Base-by-base conservation (phyloP, 2,797 vertebrate species). In the Coilia nasus region DNA sequence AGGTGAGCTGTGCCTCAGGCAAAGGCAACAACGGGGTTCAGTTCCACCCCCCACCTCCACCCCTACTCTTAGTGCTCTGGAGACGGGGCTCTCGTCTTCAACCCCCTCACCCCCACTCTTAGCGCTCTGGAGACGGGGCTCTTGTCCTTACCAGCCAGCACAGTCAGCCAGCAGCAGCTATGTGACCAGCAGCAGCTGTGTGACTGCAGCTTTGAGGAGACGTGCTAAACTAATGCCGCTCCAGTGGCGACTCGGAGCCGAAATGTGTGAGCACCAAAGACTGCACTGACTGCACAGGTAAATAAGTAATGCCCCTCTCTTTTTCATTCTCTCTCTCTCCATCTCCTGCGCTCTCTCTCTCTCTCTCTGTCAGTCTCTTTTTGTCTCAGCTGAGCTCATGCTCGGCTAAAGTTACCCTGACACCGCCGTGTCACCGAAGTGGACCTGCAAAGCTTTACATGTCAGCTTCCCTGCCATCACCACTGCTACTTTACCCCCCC, bases 351-450 rank as follows among this genome's bases (percentile, higher is more conserved):
- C 47, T 85, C 59, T 87, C 35, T 67, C 62, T 67, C n/a, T 83
- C 23, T 81, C 82, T 56, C 44, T 86, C 64, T 87, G 25, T 83
- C 23, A 71, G 81, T 54, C 31, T 86, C 78, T 87, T 23, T 31
- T 87, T 86, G 90, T 91, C 92, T 94, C 89, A 87, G 82, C 90
- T 85, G 10, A 80, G 81, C 60, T 81, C 89, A 60, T 84, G 88
- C 85, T 67, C 83, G 46, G 91, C 94, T 95, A 93, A 91, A 60
- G 89, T 91, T 94, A 83, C 87, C 85, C 59, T 25, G 84, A 80
- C 87, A 91, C 92, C 92, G 83, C 41, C 3, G 89, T 94, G 90
- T 92, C 92, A 87, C 86, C 41, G 15, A 14, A 71, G 28, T 21
- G 60, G 46, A n/a, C 83, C 50, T 83, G 9, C 35, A 78, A 78